Percentiles rank a stretch among this genome's conserved stretches.
Evolutionary conservation across 2,797 vertebrate genomes (phyloP).

Genomic region (Hafferia zeledoni): DNA sequence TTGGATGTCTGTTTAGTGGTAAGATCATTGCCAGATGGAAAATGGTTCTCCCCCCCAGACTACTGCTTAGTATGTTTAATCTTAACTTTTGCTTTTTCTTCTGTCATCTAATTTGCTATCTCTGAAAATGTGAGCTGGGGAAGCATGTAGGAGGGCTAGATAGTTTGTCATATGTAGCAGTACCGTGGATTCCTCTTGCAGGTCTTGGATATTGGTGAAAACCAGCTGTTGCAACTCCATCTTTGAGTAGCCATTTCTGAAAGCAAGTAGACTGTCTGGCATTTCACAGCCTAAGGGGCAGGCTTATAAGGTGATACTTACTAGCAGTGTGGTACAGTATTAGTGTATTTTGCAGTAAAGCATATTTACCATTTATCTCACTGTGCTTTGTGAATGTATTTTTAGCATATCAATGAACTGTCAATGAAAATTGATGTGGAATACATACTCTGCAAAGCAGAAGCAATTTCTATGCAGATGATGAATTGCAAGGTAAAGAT

Average conservation of each 20-base stretch:
- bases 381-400: constrained; percentile 59
- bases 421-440: constrained; percentile 97
- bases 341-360: background rate
- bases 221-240: background rate
- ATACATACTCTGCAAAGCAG: constrained; percentile 91
- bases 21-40: background rate
- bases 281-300: background rate
- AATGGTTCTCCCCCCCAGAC: background rate
- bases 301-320: background rate
- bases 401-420: constrained; percentile 96
- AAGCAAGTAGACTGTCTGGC: background rate
- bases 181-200: background rate
- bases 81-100: background rate
- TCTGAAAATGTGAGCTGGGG: background rate
- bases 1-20: background rate
- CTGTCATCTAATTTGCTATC: background rate
- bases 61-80: background rate
- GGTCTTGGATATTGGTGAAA: background rate
- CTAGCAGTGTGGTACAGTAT: background rate
- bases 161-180: background rate
- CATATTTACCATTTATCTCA: background rate
- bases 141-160: background rate
- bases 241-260: background rate
- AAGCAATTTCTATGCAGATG: constrained; percentile 93
- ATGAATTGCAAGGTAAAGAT: constrained; percentile 88